Percentiles rank a stretch among this genome's conserved stretches.
Conservation (phyloP, 2,888 invertebrate genomes). For the Cheilosia vulpina region DNA sequence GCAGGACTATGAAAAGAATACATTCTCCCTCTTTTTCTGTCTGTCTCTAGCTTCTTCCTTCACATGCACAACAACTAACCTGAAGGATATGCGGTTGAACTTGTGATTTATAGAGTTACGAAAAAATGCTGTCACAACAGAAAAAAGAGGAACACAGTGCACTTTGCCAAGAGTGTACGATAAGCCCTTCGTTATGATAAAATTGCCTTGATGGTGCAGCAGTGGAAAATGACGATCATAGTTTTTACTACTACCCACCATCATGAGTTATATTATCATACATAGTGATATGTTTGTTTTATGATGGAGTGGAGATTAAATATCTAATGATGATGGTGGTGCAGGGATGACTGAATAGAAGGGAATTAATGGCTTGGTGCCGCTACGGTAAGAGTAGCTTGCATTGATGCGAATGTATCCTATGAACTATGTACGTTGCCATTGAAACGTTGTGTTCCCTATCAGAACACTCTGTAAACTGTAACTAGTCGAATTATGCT, state of each 20-base stretch:
- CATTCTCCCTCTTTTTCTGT: background rate
- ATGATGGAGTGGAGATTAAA: conserved; percentile 66
- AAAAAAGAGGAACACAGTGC: conserved; percentile 58
- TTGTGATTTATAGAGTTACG: conserved; percentile 57
- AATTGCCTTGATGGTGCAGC: conserved; percentile 64
- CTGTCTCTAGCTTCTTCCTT: too few species aligned
- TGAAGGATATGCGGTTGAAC: conserved; percentile 59
- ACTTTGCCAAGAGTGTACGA: conserved; percentile 35
- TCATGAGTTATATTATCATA: conserved; percentile 51
- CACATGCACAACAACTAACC: conserved; percentile 17
- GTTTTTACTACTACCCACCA: conserved; percentile 45
- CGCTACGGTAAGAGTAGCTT: too few species aligned
- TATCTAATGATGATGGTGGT: conserved; percentile 56
- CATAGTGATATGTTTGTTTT: conserved; percentile 55
- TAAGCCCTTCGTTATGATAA: conserved; percentile 64
- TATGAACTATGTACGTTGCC: too few species aligned
- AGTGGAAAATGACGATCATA: conserved; percentile 66
- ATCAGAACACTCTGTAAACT: too few species aligned
- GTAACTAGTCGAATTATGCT: too few species aligned
- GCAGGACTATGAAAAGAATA: conserved; percentile 29
- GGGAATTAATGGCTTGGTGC: conserved; percentile 21
- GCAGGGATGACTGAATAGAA: conserved; percentile 43
- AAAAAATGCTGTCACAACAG: conserved; percentile 59
- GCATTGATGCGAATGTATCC: too few species aligned
- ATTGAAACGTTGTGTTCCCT: too few species aligned